phyloP scores from a whole-genome alignment of 1,140 invertebrate genomes.

The Anastrepha obliqua region DNA sequence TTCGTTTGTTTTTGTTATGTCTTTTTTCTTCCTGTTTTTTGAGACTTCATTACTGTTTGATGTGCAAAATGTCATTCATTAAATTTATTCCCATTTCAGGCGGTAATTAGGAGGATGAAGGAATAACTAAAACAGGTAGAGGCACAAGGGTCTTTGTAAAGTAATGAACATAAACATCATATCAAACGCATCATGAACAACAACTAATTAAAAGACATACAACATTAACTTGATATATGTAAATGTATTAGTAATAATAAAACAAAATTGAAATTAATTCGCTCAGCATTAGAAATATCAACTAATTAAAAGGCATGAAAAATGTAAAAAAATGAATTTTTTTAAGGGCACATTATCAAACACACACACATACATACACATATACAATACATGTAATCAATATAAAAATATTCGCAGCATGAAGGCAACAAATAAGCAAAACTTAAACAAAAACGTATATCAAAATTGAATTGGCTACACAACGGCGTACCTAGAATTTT shows the following conservation, averaged over 20 bases:
- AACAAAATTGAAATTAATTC: too few species aligned
- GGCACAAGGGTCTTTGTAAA: neutral
- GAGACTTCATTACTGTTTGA: too few species aligned
- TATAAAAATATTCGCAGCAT: neutral
- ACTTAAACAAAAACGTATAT: slow-evolving; percentile 58
- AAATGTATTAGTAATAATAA: neutral
- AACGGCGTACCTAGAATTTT: too few species aligned
- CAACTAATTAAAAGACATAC: slow-evolving; percentile 25
- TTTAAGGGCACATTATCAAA: too few species aligned
- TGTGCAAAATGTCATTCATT: too few species aligned
- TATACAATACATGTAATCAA: neutral
- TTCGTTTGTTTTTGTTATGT: too few species aligned
- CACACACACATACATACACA: neutral
- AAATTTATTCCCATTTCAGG: neutral
- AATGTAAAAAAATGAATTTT: neutral
- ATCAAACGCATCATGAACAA: slow-evolving; percentile 35
- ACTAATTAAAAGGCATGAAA: neutral
- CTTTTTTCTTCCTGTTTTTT: too few species aligned
- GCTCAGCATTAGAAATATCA: neutral
- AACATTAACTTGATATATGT: neutral
- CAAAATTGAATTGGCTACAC: too few species aligned
- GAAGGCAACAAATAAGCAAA: slow-evolving; percentile 46
- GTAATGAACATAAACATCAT: neutral
- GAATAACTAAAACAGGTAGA: neutral
- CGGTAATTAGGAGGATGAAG: neutral